phyloP scores from a whole-genome alignment of 2,113 vertebrate species.

The Diphyllodes magnificus region DNA sequence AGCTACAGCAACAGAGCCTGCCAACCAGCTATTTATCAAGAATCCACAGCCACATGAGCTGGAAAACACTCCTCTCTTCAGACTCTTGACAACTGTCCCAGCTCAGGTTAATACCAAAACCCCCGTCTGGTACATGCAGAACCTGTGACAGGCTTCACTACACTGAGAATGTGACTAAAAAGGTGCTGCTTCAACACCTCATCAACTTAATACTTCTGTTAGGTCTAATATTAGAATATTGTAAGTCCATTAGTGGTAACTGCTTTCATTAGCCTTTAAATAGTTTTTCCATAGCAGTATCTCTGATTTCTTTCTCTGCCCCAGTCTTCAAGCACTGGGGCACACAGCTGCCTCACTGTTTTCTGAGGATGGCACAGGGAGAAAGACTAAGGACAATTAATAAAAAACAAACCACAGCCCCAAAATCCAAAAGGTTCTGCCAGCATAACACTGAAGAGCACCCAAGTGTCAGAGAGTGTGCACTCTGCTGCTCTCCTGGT shows the following conservation, averaged over 20 bases:
- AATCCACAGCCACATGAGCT: not conserved
- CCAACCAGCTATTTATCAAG: not conserved
- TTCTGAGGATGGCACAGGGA: not conserved
- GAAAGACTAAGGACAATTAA: not conserved
- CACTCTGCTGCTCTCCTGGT: not conserved
- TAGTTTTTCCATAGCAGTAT: not conserved
- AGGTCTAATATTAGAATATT: not conserved
- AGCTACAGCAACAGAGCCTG: not conserved
- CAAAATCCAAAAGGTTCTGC: not conserved
- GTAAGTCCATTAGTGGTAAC: not conserved
- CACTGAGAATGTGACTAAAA: not conserved
- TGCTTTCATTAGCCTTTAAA: not conserved
- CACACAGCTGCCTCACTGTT: not conserved
- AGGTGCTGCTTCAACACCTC: not conserved
- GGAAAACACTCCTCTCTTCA: not conserved
- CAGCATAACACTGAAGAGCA: not conserved
- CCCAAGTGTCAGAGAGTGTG: not conserved
- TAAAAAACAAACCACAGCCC: not conserved
- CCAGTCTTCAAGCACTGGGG: not conserved
- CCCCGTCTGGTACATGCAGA: not conserved
- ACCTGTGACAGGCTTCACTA: not conserved
- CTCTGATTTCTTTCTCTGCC: not conserved
- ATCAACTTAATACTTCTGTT: not conserved
- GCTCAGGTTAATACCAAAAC: not conserved
- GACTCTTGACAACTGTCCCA: not conserved